A percentile compares a stretch with the other conserved stretches of the same genome.
These are phyloP conservation scores for Girardia tigrina DNA, from an alignment of 2,888 invertebrate genomes.

Conservation along the genomic window DNA sequence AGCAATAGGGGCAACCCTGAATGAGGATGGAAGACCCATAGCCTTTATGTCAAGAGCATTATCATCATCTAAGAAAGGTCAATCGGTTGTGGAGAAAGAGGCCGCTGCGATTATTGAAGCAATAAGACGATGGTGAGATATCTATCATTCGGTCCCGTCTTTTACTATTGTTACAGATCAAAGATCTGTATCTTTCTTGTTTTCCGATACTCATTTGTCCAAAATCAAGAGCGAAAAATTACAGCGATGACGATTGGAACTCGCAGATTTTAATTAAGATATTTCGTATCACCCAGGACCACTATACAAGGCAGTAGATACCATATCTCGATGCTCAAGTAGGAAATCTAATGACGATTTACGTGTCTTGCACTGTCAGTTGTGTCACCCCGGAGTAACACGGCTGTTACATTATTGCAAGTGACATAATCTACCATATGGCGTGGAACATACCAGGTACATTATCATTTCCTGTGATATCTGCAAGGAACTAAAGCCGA, in stretches of 20 bases:
- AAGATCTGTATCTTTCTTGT: neutral
- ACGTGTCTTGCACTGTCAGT: neutral
- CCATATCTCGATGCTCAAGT: neutral
- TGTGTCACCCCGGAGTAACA: neutral
- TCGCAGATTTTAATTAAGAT: neutral
- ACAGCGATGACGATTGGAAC: neutral
- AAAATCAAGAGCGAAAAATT: neutral
- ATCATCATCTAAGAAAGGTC: neutral
- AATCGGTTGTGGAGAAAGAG: slow-evolving; percentile 3
- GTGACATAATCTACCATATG: neutral
- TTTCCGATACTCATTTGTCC: neutral
- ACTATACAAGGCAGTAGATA: neutral
- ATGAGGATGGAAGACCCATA: neutral
- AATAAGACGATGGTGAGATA: neutral
- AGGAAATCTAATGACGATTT: neutral
- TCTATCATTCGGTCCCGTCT: neutral
- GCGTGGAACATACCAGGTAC: neutral
- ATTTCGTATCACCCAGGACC: neutral
- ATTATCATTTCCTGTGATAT: neutral
- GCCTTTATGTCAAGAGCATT: slow-evolving; percentile 21
- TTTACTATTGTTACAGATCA: slow-evolving; percentile 1
- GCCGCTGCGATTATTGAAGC: slow-evolving; percentile 3
- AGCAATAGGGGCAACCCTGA: slow-evolving; percentile 11
- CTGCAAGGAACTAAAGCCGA: neutral
- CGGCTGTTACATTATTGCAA: neutral